Conservation (phyloP, 2,888 invertebrate species). For the Pecten maximus region DNA sequence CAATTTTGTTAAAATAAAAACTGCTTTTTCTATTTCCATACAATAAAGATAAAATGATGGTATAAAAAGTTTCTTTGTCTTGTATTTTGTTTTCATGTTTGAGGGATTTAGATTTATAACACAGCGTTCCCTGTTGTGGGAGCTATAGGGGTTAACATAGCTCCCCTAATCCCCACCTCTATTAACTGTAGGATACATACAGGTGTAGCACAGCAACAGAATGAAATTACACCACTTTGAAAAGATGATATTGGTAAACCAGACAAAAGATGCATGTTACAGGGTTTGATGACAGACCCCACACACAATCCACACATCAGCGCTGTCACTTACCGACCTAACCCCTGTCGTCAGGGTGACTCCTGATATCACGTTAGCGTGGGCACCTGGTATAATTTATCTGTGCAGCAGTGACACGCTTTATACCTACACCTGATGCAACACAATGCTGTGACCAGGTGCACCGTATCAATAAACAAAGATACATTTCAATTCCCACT, state of each 20-base stretch:
- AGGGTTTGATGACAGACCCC: neutral
- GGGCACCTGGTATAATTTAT: constrained; percentile 32
- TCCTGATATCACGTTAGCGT: neutral
- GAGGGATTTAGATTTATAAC: too few relatives aligned
- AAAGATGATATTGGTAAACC: neutral
- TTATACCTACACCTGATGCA: neutral
- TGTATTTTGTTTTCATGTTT: too few relatives aligned
- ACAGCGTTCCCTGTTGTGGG: too few relatives aligned
- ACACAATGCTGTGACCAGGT: neutral
- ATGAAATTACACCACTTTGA: neutral
- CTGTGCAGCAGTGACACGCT: neutral
- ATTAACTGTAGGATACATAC: neutral
- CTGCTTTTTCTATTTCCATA: neutral
- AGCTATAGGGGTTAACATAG: too few relatives aligned
- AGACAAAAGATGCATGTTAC: neutral
- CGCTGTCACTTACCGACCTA: neutral
- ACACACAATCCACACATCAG: neutral
- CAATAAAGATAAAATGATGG: neutral
- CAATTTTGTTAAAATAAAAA: neutral
- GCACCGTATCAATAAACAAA: constrained; percentile 18
- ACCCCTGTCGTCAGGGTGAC: constrained; percentile 1
- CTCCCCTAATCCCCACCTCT: neutral
- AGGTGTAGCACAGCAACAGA: neutral
- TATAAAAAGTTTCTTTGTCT: neutral
- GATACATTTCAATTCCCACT: neutral